These are phyloP conservation scores for Lethenteron reissneri DNA, from an alignment of 2,113 vertebrate species.

Conservation along the genomic window DNA sequence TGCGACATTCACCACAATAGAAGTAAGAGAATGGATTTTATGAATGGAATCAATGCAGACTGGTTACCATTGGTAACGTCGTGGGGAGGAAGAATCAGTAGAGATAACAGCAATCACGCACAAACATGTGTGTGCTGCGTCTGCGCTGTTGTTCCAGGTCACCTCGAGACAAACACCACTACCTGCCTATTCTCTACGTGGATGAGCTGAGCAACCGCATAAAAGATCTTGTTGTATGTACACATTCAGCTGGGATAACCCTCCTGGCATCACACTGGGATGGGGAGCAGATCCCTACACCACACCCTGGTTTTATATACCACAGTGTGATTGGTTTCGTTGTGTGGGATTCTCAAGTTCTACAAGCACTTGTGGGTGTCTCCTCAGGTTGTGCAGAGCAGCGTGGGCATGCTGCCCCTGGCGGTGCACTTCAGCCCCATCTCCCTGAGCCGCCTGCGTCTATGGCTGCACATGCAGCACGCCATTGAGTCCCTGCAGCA, in stretches of 20 bases:
- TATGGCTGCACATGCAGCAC: constrained; percentile 99
- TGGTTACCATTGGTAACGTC: too few species aligned
- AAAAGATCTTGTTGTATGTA: constrained; percentile 70
- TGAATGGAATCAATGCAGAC: too few species aligned
- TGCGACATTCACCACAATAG: too few species aligned
- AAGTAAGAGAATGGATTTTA: too few species aligned
- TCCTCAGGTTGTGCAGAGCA: constrained; percentile 66
- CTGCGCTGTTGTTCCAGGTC: not conserved
- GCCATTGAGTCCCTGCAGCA: constrained; percentile 79
- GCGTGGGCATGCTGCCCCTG: constrained; percentile 51
- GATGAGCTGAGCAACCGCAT: constrained; percentile 91
- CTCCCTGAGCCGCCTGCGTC: constrained; percentile 65
- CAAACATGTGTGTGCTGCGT: too few species aligned
- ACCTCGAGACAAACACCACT: constrained; percentile 24
- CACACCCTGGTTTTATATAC: not conserved
- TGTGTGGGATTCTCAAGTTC: constrained; percentile 10
- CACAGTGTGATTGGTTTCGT: not conserved
- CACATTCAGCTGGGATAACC: constrained; percentile 6
- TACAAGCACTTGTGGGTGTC: not conserved
- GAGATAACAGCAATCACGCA: too few species aligned
- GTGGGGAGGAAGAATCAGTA: too few species aligned
- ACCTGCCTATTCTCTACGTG: constrained; percentile 92
- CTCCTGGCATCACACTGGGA: constrained; percentile 9
- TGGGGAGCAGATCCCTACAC: not conserved
- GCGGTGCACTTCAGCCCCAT: constrained; percentile 75